Conservation (phyloP, 2,797 vertebrate genomes). For the Melanotaenia trifasciata region DNA sequence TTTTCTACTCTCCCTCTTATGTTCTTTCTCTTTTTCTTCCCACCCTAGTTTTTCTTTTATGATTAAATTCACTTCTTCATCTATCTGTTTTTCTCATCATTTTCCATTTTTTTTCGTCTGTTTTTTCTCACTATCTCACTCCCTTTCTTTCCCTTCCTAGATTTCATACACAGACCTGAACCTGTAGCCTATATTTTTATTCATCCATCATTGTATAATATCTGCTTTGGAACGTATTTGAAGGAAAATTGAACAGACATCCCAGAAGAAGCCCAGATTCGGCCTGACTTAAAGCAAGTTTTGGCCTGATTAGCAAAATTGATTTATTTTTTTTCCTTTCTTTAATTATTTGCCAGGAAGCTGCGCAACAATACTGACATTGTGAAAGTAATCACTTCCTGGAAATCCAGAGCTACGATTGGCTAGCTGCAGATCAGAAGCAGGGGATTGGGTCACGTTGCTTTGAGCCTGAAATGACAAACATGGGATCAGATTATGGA, state of each 20-base stretch:
- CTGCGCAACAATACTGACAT: slow-evolving; percentile 65
- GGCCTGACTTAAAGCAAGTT: slow-evolving; percentile 6
- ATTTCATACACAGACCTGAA: slow-evolving; percentile 1
- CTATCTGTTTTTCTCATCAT: slow-evolving; percentile 37
- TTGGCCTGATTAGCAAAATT: slow-evolving; percentile 50
- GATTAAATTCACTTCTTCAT: slow-evolving; percentile 24
- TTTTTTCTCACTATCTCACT: slow-evolving; percentile 31
- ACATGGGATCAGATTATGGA: slow-evolving; percentile 55
- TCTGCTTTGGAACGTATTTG: not conserved
- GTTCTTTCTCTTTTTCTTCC: slow-evolving; percentile 22
- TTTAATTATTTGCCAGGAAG: slow-evolving; percentile 43
- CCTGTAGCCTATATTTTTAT: not conserved
- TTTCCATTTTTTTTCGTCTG: not conserved
- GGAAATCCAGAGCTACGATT: slow-evolving; percentile 50
- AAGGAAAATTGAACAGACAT: slow-evolving; percentile 8
- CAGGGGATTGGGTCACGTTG: slow-evolving; percentile 53
- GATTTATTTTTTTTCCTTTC: slow-evolving; percentile 39
- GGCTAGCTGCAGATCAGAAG: slow-evolving; percentile 59
- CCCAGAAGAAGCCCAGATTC: slow-evolving; percentile 11
- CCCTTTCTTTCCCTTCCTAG: slow-evolving; percentile 16
- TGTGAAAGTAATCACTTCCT: slow-evolving; percentile 67
- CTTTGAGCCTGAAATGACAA: slow-evolving; percentile 52
- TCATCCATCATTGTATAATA: not conserved
- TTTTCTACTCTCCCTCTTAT: slow-evolving; percentile 5
- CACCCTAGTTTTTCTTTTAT: not conserved